Evolutionary conservation across 1,140 invertebrate species (phyloP).

Genomic region (Pseudomyrmex flavicornis): DNA sequence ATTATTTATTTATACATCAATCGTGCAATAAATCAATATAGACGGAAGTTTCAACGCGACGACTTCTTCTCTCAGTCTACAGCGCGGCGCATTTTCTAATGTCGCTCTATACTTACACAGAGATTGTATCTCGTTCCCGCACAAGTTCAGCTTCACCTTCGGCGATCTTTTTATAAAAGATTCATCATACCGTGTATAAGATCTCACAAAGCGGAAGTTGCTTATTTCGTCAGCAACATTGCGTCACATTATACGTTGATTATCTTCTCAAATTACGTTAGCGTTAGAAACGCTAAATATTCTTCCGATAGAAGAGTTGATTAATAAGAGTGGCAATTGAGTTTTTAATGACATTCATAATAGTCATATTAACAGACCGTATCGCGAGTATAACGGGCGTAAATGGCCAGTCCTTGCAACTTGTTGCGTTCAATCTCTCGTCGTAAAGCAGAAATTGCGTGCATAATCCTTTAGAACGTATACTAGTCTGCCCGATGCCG

Average conservation of each 20-base stretch:
- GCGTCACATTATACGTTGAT: not conserved
- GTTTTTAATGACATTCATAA: slow-evolving; percentile 24
- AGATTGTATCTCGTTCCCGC: not conserved
- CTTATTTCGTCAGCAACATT: not conserved
- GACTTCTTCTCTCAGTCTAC: slow-evolving; percentile 26
- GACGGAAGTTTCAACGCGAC: slow-evolving; percentile 49
- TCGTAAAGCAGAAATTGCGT: slow-evolving; percentile 56
- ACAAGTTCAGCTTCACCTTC: not conserved
- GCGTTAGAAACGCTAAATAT: not conserved
- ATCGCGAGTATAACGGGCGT: slow-evolving; percentile 1
- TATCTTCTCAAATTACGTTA: not conserved
- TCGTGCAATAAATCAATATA: slow-evolving; percentile 33
- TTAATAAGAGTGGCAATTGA: not conserved
- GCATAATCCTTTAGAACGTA: slow-evolving; percentile 44
- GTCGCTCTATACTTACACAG: not conserved
- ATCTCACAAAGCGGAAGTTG: not conserved
- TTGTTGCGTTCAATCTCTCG: slow-evolving; percentile 68
- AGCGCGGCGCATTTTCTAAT: slow-evolving; percentile 49
- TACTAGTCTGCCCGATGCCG: slow-evolving; percentile 32
- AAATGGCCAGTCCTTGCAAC: slow-evolving; percentile 64
- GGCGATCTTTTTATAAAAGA: not conserved
- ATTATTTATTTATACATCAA: no score
- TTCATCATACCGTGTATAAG: not conserved
- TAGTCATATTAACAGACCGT: slow-evolving; percentile 35
- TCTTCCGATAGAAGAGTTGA: not conserved